A percentile compares a stretch with the other conserved stretches of the same genome.
Conservation (phyloP, 1,140 invertebrate species). For the Amphibalanus amphitrite region DNA sequence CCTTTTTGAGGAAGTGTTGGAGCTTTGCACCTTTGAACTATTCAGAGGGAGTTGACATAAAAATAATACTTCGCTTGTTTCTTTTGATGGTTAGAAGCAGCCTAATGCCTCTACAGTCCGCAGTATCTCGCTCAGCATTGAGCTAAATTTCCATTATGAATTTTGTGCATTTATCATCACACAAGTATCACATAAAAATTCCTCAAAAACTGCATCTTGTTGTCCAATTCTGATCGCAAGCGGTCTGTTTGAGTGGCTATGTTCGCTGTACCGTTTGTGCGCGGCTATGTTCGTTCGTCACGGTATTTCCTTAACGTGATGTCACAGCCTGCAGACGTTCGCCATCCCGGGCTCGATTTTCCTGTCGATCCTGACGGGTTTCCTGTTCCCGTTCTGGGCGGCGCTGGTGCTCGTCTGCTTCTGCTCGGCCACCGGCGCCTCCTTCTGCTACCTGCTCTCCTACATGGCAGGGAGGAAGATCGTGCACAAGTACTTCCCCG, state of each 20-base stretch:
- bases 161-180: too few relatives aligned
- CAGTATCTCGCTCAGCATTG: background rate
- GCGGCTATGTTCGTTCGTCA: background rate
- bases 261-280: background rate
- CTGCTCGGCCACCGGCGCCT: constrained; percentile 89
- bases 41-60: background rate
- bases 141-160: too few relatives aligned
- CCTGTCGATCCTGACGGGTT: constrained; percentile 81
- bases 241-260: too few relatives aligned
- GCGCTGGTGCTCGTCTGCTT: constrained; percentile 82
- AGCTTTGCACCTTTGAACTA: background rate
- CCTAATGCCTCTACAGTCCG: background rate
- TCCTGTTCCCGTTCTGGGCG: constrained; percentile 82
- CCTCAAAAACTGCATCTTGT: background rate
- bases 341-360: constrained; percentile 98
- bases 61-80: too few relatives aligned
- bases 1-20: constrained; percentile 40
- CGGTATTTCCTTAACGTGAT: background rate
- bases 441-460: constrained; percentile 85
- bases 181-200: background rate
- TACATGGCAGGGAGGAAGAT: constrained; percentile 68
- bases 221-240: background rate
- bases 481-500: constrained; percentile 74
- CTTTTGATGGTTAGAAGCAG: too few relatives aligned
- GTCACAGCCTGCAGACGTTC: constrained; percentile 70